phyloP scores from a whole-genome alignment of 2,888 invertebrate species.

The Cheilosia vulpina region DNA sequence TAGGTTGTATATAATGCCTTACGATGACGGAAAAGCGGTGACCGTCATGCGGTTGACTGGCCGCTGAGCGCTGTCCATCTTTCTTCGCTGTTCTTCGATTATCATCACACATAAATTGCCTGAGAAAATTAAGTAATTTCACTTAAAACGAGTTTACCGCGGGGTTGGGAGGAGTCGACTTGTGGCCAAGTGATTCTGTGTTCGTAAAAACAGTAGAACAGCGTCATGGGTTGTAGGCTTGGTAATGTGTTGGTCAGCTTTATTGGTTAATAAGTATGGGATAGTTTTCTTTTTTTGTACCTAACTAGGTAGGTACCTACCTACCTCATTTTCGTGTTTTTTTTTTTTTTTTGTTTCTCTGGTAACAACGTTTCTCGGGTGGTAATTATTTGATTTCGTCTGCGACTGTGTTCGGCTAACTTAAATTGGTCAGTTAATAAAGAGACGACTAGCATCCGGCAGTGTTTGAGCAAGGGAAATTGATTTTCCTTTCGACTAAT shows the following conservation, averaged over 20 bases:
- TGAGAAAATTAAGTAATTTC: slow-evolving; percentile 53
- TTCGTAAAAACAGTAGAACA: slow-evolving; percentile 19
- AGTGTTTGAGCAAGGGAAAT: slow-evolving; percentile 27
- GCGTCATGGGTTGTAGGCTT: slow-evolving; percentile 40
- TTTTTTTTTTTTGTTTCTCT: not conserved
- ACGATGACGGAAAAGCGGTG: slow-evolving; percentile 34
- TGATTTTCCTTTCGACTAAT: slow-evolving; percentile 23
- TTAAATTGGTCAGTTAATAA: slow-evolving; percentile 47
- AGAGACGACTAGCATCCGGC: slow-evolving; percentile 41
- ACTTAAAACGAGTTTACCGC: slow-evolving; percentile 35
- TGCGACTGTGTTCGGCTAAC: slow-evolving; percentile 21
- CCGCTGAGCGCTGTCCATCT: slow-evolving; percentile 9
- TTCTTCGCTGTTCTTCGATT: slow-evolving; percentile 33
- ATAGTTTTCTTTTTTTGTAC: slow-evolving; percentile 26
- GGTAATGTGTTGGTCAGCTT: slow-evolving; percentile 42
- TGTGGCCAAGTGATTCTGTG: slow-evolving; percentile 46
- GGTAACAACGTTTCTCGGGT: slow-evolving; percentile 10
- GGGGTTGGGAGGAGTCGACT: slow-evolving; percentile 8
- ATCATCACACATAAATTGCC: slow-evolving; percentile 45
- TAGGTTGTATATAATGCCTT: slow-evolving; percentile 12
- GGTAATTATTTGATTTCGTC: slow-evolving; percentile 40
- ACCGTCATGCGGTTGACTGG: slow-evolving; percentile 41
- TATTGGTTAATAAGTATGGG: slow-evolving; percentile 50
- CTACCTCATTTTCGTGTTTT: no score
- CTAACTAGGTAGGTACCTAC: slow-evolving; percentile 3